A percentile compares a stretch with the other conserved stretches of the same genome.
Evolutionary conservation across 1,140 invertebrate genomes (phyloP).

Genomic region (Cyrtorhinus lividipennis): DNA sequence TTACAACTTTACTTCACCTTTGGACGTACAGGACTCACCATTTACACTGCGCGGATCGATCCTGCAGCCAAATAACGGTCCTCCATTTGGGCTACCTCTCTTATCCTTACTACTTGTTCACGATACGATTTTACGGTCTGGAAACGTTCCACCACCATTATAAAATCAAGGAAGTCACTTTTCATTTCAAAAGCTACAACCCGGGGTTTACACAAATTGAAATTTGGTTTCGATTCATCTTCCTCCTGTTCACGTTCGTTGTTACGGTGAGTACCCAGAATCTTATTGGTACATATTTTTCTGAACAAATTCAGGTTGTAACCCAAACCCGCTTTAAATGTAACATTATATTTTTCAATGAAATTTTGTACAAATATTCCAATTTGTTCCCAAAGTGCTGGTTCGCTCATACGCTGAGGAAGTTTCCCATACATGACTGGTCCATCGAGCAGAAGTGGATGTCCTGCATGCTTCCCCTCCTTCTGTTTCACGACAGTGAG

Average conservation of each 20-base stretch:
- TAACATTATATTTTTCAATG: too few species aligned
- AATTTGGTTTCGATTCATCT: constrained; percentile 92
- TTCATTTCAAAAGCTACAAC: constrained; percentile 93
- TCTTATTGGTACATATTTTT: too few species aligned
- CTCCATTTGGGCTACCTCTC: constrained; percentile 82
- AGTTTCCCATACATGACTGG: constrained; percentile 83
- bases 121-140: constrained; percentile 67
- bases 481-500: constrained; percentile 85
- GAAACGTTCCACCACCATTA: constrained; percentile 71
- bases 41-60: constrained; percentile 61
- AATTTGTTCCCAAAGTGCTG: too few species aligned
- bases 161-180: constrained; percentile 66
- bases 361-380: too few species aligned
- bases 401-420: constrained; percentile 76
- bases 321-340: too few species aligned
- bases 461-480: constrained; percentile 69
- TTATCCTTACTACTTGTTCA: constrained; percentile 75
- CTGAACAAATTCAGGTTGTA: too few species aligned
- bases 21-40: constrained; percentile 63
- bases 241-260: constrained; percentile 70
- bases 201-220: constrained; percentile 90
- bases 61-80: constrained; percentile 75
- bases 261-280: constrained; percentile 56
- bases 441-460: constrained; percentile 97
- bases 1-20: too few species aligned